Conservation (phyloP, 2,113 vertebrate genomes). For the Glareola pratincola region DNA sequence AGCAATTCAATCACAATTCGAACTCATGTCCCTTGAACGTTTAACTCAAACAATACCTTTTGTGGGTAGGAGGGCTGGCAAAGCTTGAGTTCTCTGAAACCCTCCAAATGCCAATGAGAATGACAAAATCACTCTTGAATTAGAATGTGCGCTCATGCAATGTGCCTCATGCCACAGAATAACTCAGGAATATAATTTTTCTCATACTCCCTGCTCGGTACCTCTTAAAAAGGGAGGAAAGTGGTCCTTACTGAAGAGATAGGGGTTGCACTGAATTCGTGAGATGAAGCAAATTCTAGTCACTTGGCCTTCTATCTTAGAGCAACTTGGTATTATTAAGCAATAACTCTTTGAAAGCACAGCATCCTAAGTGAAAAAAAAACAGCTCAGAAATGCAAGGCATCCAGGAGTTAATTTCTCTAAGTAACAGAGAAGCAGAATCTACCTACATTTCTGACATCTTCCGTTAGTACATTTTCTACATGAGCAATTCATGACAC, state of each 20-base stretch:
- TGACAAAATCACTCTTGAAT: constrained; percentile 1
- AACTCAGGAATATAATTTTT: neutral
- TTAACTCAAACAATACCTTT: constrained; percentile 4
- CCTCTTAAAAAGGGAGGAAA: neutral
- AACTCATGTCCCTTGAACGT: neutral
- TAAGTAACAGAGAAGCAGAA: constrained; percentile 13
- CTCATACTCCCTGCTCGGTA: neutral
- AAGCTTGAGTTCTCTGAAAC: neutral
- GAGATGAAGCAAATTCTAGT: neutral
- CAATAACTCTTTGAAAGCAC: neutral
- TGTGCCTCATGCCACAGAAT: neutral
- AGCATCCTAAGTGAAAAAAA: constrained; percentile 1
- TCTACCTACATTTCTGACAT: constrained; percentile 32
- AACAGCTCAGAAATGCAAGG: neutral
- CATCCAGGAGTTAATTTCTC: constrained; percentile 31
- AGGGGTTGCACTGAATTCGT: neutral
- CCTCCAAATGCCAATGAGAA: neutral
- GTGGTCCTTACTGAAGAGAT: neutral
- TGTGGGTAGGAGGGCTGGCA: neutral
- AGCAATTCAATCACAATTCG: neutral
- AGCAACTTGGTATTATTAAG: neutral
- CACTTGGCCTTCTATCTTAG: neutral
- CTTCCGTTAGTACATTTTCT: constrained; percentile 52
- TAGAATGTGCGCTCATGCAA: neutral
- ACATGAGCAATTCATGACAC: constrained; percentile 51